Base-by-base conservation (phyloP, 2,113 vertebrate species). In the Ariopsis seemanni region DNA sequence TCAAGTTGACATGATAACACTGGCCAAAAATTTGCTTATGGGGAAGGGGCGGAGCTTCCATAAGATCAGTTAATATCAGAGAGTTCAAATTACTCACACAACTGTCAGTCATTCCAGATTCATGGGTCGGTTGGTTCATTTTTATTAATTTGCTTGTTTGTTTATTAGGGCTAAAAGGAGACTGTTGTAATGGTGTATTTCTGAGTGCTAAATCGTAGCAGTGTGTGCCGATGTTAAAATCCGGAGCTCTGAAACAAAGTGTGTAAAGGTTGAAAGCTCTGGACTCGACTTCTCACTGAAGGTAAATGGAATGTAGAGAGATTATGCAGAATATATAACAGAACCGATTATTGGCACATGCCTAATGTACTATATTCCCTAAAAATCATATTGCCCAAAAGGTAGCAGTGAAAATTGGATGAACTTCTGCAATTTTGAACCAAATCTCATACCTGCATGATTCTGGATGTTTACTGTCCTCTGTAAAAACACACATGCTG, bases 401-500 rank as follows among this genome's bases (percentile, higher is more conserved):
- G 42, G n/a, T 65, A 65, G 58, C 12, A 14, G 0, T 55, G 58
- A 78, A 30, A 17, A 75, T 58, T 57, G 74, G 58, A 86, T 50
- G 87, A 79, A 80, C 12, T 81, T 90, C 88, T 62, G 67, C 79
- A 74, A 5, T 85, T 20, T 78, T 62, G 17, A 69, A 87, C 85
- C 81, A 88, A 85, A 86, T 84, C 50, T 84, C 65, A 18, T 89
- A 80, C 88, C 87, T 93, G 90, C 92, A 90, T 90, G 90, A 75
- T 86, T 74, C 69, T 82, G 15, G 58, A 89, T 34, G 83, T 89
- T 60, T 84, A 27, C 58, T 83, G 58, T 87, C 88, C 65, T 92
- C 85, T 90, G 52, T 58, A 42, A 22, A 83, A 89, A 72, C 89
- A 30, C 63, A 71, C 89, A 77, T 62, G 84, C 87, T 86, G 90